phyloP scores from a whole-genome alignment of 2,888 invertebrate genomes.

The Dynastes maya region DNA sequence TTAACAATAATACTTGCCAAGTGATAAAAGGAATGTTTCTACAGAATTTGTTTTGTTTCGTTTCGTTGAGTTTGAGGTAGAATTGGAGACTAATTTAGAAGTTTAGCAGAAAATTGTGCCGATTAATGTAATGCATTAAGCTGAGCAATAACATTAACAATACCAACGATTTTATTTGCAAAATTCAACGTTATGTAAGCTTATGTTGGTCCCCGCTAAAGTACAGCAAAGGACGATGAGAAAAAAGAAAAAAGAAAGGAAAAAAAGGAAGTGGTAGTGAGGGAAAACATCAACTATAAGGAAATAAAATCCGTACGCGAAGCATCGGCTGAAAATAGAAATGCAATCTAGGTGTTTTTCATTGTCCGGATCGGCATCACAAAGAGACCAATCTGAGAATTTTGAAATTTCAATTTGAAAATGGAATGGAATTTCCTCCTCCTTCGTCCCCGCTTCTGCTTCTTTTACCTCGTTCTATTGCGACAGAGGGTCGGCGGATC shows the following conservation, averaged over 20 bases:
- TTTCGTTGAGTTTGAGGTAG: no score
- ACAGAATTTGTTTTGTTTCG: no score
- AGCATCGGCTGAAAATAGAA: constrained; percentile 38
- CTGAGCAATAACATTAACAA: no score
- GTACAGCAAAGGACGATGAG: background rate
- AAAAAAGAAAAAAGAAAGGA: background rate
- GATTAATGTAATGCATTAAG: no score
- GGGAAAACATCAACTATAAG: constrained; percentile 29
- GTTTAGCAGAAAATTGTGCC: no score
- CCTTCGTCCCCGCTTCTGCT: background rate
- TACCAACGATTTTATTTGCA: no score
- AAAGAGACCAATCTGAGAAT: constrained; percentile 63
- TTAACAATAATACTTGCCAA: no score
- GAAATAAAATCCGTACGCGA: constrained; percentile 39
- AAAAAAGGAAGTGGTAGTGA: background rate
- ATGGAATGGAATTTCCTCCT: constrained; percentile 60
- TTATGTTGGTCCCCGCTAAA: no score
- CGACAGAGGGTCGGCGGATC: background rate
- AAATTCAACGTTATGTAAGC: no score
- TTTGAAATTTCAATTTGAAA: constrained; percentile 67
- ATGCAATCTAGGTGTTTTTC: constrained; percentile 48
- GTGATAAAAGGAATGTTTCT: no score
- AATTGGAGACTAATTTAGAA: no score
- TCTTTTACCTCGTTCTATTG: constrained; percentile 9
- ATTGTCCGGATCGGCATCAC: constrained; percentile 58